Evolutionary conservation across 2,888 invertebrate species (phyloP).

Genomic region (Agrochola macilenta): DNA sequence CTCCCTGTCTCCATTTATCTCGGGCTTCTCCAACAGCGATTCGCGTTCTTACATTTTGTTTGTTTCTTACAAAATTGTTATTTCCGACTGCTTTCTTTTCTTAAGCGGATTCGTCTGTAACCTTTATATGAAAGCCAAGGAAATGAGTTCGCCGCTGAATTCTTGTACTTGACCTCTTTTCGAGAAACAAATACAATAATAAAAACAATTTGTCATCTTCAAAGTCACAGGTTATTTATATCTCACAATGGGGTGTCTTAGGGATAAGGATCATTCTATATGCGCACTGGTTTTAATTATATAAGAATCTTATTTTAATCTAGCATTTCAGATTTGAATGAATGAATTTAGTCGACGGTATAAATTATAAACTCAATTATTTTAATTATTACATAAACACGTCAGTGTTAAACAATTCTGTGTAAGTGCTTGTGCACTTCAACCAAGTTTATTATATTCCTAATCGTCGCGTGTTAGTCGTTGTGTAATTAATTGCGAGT

Average conservation of each 20-base stretch:
- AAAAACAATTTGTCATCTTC: slow-evolving; percentile 74
- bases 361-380: slow-evolving; percentile 51
- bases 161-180: slow-evolving; percentile 84
- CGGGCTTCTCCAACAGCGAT: slow-evolving; percentile 83
- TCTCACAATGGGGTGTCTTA: slow-evolving; percentile 9
- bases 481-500: slow-evolving; percentile 60
- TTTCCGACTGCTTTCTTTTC: slow-evolving; percentile 88
- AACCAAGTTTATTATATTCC: slow-evolving; percentile 60
- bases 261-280: slow-evolving; percentile 10
- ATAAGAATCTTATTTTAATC: slow-evolving; percentile 24
- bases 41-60: slow-evolving; percentile 88
- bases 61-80: slow-evolving; percentile 89
- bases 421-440: slow-evolving; percentile 50
- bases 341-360: slow-evolving; percentile 26
- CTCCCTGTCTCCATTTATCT: slow-evolving; percentile 88
- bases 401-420: slow-evolving; percentile 34
- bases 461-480: slow-evolving; percentile 51
- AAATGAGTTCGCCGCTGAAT: slow-evolving; percentile 85
- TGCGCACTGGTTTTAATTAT: slow-evolving; percentile 3
- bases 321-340: slow-evolving; percentile 9
- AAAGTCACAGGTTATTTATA: slow-evolving; percentile 42
- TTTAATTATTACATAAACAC: slow-evolving; percentile 37
- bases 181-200: slow-evolving; percentile 77
- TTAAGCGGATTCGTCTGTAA: slow-evolving; percentile 86
- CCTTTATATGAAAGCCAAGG: slow-evolving; percentile 85